A percentile compares a stretch with the other conserved stretches of the same genome.
phyloP scores from a whole-genome alignment of 2,888 invertebrate genomes.

The Xylota sylvarum region DNA sequence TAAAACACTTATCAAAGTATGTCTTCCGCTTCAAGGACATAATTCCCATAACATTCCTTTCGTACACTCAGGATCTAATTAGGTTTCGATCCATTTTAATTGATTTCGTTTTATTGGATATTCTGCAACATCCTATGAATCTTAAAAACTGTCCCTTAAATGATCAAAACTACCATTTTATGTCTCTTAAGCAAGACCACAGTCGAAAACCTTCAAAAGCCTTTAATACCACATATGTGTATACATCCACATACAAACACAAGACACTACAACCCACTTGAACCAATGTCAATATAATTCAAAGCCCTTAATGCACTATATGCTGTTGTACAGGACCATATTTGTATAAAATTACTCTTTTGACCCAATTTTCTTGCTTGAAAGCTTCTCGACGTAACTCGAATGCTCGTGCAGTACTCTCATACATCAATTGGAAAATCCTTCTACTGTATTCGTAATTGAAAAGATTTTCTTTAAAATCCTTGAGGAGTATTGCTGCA shows the following conservation, averaged over 20 bases:
- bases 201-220: neutral
- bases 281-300: slow-evolving; percentile 41
- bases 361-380: slow-evolving; percentile 54
- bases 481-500: slow-evolving; percentile 51
- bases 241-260: neutral
- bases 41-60: too few relatives aligned
- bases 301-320: slow-evolving; percentile 29
- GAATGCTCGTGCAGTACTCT: neutral
- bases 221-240: slow-evolving; percentile 14
- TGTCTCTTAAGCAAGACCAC: neutral
- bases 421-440: slow-evolving; percentile 58
- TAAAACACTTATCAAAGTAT: too few relatives aligned
- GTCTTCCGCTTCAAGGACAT: too few relatives aligned
- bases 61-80: too few relatives aligned
- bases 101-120: too few relatives aligned
- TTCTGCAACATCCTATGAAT: too few relatives aligned
- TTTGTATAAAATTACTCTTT: slow-evolving; percentile 61
- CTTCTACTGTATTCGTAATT: slow-evolving; percentile 50
- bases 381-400: slow-evolving; percentile 13
- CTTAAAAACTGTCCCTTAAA: too few relatives aligned
- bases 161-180: too few relatives aligned
- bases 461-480: slow-evolving; percentile 62
- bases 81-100: too few relatives aligned
- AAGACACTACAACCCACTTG: neutral
- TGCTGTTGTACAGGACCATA: slow-evolving; percentile 34